Percentiles rank a stretch among this genome's conserved stretches.
phyloP scores from a whole-genome alignment of 92 coral and sea anemone species.

The Palythoa caribaeorum region DNA sequence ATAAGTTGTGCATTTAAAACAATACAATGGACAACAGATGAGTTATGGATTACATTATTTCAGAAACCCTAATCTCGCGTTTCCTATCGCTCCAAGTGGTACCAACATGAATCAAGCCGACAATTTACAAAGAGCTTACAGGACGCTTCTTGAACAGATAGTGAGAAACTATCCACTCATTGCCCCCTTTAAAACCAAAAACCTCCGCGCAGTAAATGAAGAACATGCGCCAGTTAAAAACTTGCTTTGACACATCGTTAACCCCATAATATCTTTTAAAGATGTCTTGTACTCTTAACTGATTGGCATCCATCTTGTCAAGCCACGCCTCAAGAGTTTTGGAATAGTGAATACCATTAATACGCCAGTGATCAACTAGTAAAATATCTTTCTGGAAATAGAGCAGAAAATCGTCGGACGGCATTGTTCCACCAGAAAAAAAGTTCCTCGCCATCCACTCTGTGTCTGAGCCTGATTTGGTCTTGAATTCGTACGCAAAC shows the following conservation, averaged over 20 bases:
- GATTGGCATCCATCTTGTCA: constrained; percentile 70
- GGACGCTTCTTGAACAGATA: constrained; percentile 71
- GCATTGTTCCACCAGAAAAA: constrained; percentile 93
- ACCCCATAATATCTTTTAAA: constrained; percentile 66
- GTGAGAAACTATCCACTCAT: constrained; percentile 88
- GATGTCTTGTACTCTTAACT: constrained; percentile 63
- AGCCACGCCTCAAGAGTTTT: constrained; percentile 91
- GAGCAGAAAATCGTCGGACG: constrained; percentile 78
- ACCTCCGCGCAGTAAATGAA: constrained; percentile 85
- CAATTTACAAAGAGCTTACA: constrained; percentile 60
- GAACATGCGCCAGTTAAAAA: constrained; percentile 94
- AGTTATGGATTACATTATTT: too few species aligned
- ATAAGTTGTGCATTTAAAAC: too few species aligned
- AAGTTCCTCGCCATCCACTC: constrained; percentile 93
- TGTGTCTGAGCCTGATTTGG: constrained; percentile 84
- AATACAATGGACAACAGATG: too few species aligned
- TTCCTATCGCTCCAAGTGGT: too few species aligned
- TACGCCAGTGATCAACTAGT: constrained; percentile 78
- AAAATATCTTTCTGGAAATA: constrained; percentile 84
- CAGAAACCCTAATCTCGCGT: too few species aligned
- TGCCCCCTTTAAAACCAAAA: constrained; percentile 81
- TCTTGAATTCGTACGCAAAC: constrained; percentile 79
- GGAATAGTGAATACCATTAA: constrained; percentile 78
- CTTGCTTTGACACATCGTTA: constrained; percentile 68
- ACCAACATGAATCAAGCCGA: neutral